phyloP scores from a whole-genome alignment of 2,797 vertebrate species.

The Melanotaenia maccullochi region DNA sequence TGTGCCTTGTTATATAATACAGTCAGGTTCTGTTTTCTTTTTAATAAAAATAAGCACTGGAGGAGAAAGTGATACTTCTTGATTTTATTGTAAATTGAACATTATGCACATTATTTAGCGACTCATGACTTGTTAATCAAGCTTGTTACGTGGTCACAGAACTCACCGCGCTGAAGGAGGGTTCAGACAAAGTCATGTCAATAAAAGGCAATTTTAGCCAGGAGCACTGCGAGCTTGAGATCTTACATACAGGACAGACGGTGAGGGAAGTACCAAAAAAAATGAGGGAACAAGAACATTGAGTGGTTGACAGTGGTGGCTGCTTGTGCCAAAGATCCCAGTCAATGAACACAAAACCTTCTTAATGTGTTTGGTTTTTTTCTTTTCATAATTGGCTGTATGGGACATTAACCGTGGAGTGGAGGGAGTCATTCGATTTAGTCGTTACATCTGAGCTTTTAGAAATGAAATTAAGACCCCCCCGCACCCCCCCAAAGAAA shows the following conservation, averaged over 20 bases:
- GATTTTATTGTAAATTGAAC: slow-evolving; percentile 87
- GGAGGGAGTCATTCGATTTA: slow-evolving; percentile 43
- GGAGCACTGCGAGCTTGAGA: slow-evolving; percentile 51
- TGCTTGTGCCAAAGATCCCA: slow-evolving; percentile 63
- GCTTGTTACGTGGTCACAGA: slow-evolving; percentile 65
- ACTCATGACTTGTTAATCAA: slow-evolving; percentile 76
- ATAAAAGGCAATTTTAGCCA: slow-evolving; percentile 61
- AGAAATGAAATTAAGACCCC: slow-evolving; percentile 43
- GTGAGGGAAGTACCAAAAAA: slow-evolving; percentile 64
- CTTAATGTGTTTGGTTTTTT: slow-evolving; percentile 8
- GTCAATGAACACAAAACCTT: slow-evolving; percentile 53
- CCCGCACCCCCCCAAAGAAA: neutral
- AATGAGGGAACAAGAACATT: slow-evolving; percentile 58
- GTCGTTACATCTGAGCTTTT: slow-evolving; percentile 35
- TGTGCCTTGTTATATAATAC: slow-evolving; percentile 93
- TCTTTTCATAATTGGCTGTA: slow-evolving; percentile 17
- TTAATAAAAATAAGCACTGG: slow-evolving; percentile 88
- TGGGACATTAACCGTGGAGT: slow-evolving; percentile 48
- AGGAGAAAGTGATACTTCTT: slow-evolving; percentile 85
- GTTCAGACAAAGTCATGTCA: slow-evolving; percentile 53
- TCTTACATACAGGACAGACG: slow-evolving; percentile 40
- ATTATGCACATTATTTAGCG: slow-evolving; percentile 87
- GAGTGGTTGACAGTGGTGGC: slow-evolving; percentile 58
- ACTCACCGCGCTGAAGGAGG: slow-evolving; percentile 50
- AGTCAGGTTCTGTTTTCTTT: slow-evolving; percentile 83